Percentiles rank a stretch among this genome's conserved stretches.
Conservation (phyloP, 2,888 invertebrate genomes). For the Drosophila trichaetosa region DNA sequence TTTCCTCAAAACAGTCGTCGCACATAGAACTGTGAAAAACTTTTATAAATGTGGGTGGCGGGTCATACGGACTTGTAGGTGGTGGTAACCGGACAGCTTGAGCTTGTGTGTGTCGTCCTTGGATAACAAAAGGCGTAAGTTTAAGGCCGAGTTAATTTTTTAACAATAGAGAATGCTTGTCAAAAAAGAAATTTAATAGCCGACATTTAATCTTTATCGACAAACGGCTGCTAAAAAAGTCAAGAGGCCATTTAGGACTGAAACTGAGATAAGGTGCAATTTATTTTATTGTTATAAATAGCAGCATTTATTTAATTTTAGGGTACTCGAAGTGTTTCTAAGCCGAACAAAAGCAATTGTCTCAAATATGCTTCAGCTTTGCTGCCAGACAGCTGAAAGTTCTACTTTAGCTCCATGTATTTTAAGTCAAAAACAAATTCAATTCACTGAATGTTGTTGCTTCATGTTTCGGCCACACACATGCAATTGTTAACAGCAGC, state of each 20-base stretch:
- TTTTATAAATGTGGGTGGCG: conserved; percentile 55
- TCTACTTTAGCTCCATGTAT: neutral
- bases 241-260: conserved; percentile 34
- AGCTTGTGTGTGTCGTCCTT: conserved; percentile 29
- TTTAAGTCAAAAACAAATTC: conserved; percentile 22
- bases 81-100: conserved; percentile 12
- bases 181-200: conserved; percentile 67
- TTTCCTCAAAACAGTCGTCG: conserved; percentile 14
- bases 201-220: conserved; percentile 76
- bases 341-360: conserved; percentile 16
- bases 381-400: conserved; percentile 2
- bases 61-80: neutral
- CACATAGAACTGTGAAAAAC: conserved; percentile 33
- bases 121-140: conserved; percentile 80
- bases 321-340: conserved; percentile 3
- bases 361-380: conserved; percentile 14
- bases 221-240: conserved; percentile 31
- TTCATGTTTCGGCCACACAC: conserved; percentile 3
- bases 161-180: conserved; percentile 76
- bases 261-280: conserved; percentile 49
- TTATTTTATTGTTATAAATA: conserved; percentile 68
- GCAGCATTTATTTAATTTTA: conserved; percentile 44
- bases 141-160: conserved; percentile 78
- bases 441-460: conserved; percentile 15
- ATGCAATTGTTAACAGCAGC: conserved; percentile 25